Evolutionary conservation across 2,113 vertebrate genomes (phyloP).

Genomic region (Chlorocebus sabaeus): DNA sequence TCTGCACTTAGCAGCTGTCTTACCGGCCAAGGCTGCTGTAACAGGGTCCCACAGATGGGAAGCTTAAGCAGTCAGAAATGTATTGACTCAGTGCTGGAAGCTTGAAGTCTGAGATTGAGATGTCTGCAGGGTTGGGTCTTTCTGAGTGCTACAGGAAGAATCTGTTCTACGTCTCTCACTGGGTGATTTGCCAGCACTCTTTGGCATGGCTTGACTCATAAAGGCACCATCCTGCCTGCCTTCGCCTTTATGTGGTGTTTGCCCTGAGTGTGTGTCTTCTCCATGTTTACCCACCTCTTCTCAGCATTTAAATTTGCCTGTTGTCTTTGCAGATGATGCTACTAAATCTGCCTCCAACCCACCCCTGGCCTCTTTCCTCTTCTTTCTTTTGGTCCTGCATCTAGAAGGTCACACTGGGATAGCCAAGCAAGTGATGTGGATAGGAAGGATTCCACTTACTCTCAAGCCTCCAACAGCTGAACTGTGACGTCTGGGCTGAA

Average conservation of each 20-base stretch:
- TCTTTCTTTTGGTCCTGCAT: not conserved
- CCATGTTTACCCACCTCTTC: fast-evolving
- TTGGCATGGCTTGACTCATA: fast-evolving
- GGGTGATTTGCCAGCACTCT: no score
- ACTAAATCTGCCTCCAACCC: not conserved
- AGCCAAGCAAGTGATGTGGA: not conserved
- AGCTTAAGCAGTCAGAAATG: not conserved
- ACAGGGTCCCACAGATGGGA: not conserved
- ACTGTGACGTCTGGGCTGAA: not conserved
- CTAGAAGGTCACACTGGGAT: not conserved
- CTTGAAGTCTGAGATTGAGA: no score
- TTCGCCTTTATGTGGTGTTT: not conserved
- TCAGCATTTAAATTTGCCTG: not conserved
- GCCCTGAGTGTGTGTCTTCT: no score
- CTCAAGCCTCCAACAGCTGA: not conserved
- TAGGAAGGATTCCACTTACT: no score
- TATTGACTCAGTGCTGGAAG: not conserved
- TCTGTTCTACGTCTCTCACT: no score
- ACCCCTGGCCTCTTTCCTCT: not conserved
- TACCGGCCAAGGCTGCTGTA: fast-evolving
- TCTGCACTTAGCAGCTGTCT: fast-evolving
- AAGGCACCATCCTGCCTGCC: fast-evolving
- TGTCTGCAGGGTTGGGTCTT: no score
- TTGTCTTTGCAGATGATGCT: not conserved
- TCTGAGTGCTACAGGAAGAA: fast-evolving